Evolutionary conservation across 1,140 invertebrate species (phyloP).

Genomic region (Choristoneura fumiferana): DNA sequence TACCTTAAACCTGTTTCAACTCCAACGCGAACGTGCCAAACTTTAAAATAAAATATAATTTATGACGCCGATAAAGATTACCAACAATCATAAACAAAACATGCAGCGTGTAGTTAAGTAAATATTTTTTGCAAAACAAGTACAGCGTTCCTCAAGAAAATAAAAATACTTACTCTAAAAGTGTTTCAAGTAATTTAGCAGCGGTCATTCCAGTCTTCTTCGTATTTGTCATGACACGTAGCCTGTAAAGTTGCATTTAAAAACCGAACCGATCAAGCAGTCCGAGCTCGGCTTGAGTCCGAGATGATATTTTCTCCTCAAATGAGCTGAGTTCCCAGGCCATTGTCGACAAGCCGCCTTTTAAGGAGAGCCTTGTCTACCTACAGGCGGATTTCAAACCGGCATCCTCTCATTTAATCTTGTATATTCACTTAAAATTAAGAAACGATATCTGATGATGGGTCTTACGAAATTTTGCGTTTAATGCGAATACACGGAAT

Average conservation of each 20-base stretch:
- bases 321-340: conserved; percentile 74
- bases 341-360: conserved; percentile 66
- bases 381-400: conserved; percentile 61
- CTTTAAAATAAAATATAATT: conserved; percentile 17
- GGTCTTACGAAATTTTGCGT: background rate
- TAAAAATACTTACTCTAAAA: background rate
- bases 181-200: conserved; percentile 7
- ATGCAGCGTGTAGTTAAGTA: background rate
- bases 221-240: conserved; percentile 40
- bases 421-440: conserved; percentile 23
- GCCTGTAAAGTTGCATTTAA: conserved; percentile 51
- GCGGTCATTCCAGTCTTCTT: conserved; percentile 22
- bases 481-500: conserved; percentile 12
- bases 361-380: conserved; percentile 46
- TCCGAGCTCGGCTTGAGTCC: conserved; percentile 30
- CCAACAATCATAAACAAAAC: background rate
- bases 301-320: conserved; percentile 68
- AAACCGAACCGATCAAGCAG: conserved; percentile 59
- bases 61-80: conserved; percentile 16
- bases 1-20: no score
- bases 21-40: no score
- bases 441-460: conserved; percentile 18
- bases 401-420: conserved; percentile 42
- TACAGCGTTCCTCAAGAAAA: background rate
- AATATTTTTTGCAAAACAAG: background rate